Conservation (phyloP, 2,888 invertebrate genomes). For the Agonum fuliginosum region DNA sequence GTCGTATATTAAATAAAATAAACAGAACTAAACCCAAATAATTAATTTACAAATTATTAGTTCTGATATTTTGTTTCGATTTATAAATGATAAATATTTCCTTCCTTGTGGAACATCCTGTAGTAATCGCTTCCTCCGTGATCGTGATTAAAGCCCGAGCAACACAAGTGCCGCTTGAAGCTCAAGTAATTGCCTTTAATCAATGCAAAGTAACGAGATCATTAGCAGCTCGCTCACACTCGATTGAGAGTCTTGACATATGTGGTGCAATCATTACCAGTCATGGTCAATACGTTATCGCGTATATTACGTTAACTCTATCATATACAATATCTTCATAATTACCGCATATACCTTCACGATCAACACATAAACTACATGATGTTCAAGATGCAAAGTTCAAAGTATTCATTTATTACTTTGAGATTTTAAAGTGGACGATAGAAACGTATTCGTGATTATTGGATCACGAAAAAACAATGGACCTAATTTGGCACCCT, state of each 20-base stretch:
- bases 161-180: conserved; percentile 22
- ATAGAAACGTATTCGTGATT: too few species aligned
- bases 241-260: conserved; percentile 48
- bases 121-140: background rate
- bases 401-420: too few species aligned
- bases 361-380: background rate
- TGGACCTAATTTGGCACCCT: too few species aligned
- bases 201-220: conserved; percentile 55
- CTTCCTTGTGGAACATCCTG: conserved; percentile 17
- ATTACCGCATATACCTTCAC: conserved; percentile 21
- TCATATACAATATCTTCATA: conserved; percentile 27
- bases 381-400: background rate
- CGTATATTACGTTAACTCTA: conserved; percentile 43
- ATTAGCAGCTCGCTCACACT: conserved; percentile 48
- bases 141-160: conserved; percentile 28
- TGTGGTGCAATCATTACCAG: conserved; percentile 48
- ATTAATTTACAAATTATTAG: too few species aligned
- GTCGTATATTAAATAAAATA: too few species aligned
- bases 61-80: too few species aligned
- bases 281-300: conserved; percentile 44
- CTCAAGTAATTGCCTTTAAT: conserved; percentile 49
- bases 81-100: too few species aligned
- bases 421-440: too few species aligned
- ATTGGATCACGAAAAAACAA: too few species aligned
- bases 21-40: too few species aligned